phyloP scores from a whole-genome alignment of 2,888 invertebrate genomes.

The Limnephilus auricula region DNA sequence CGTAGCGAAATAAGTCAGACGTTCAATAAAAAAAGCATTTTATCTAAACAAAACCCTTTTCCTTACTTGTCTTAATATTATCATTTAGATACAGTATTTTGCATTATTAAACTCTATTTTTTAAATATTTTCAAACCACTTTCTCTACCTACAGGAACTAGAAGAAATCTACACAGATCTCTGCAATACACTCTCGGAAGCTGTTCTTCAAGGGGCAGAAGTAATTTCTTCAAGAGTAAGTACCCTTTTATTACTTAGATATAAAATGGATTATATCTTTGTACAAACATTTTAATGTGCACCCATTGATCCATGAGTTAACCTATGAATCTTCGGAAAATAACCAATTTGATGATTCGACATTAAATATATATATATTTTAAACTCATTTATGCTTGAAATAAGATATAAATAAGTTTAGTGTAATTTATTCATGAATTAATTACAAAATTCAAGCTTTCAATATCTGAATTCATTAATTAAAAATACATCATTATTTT shows the following conservation, averaged over 20 bases:
- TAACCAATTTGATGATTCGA: neutral
- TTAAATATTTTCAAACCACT: neutral
- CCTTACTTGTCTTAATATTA: neutral
- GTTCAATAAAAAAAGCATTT: neutral
- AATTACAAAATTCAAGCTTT: neutral
- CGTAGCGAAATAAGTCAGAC: neutral
- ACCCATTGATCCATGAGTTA: neutral
- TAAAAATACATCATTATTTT: neutral
- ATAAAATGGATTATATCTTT: no score
- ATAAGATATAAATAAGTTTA: no score
- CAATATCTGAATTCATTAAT: neutral
- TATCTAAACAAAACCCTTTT: neutral
- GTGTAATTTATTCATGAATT: neutral
- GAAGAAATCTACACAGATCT: constrained; percentile 95
- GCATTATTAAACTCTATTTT: neutral
- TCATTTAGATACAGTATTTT: no score
- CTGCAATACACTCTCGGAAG: constrained; percentile 91
- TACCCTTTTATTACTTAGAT: constrained; percentile 60
- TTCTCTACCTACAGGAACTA: constrained; percentile 83
- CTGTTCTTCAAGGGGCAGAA: constrained; percentile 91
- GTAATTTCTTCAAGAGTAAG: constrained; percentile 89
- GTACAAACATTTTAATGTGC: no score
- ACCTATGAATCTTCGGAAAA: neutral
- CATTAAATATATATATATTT: neutral
- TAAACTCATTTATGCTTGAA: neutral